These are phyloP conservation scores for Boulengeromyrus knoepffleri DNA, from an alignment of 2,113 vertebrate species.

Conservation along the genomic window DNA sequence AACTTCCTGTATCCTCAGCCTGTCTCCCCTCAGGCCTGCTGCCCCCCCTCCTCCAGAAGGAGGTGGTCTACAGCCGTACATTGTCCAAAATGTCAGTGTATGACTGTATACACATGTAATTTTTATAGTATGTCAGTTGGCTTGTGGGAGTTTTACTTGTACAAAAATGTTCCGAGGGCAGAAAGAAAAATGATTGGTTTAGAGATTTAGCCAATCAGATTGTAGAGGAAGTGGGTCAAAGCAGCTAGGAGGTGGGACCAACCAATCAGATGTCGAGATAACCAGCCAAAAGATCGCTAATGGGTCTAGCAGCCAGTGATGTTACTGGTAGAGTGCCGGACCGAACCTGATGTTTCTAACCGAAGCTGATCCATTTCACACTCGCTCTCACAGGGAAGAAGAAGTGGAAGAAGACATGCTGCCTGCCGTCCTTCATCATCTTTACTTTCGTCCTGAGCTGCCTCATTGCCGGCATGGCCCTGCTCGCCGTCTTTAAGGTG, in stretches of 20 bases:
- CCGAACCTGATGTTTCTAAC: background rate
- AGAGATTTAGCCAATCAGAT: background rate
- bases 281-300: background rate
- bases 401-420: conserved; percentile 97
- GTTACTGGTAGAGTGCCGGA: background rate
- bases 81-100: background rate
- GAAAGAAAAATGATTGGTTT: too few species aligned
- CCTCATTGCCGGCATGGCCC: conserved; percentile 68
- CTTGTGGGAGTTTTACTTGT: too few species aligned
- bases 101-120: background rate
- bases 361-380: background rate
- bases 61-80: background rate
- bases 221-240: too few species aligned
- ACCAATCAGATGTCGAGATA: too few species aligned
- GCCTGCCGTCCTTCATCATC: conserved; percentile 87
- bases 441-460: conserved; percentile 77
- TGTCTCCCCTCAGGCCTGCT: background rate
- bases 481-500: conserved; percentile 77
- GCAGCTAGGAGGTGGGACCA: too few species aligned
- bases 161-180: too few species aligned
- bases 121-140: too few species aligned
- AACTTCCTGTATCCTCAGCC: background rate
- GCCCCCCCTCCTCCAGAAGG: background rate
- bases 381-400: conserved; percentile 65
- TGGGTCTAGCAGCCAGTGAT: background rate